Percentiles rank a stretch among this genome's conserved stretches.
Evolutionary conservation across 2,888 invertebrate genomes (phyloP).

Genomic region (Lasiommata megera): DNA sequence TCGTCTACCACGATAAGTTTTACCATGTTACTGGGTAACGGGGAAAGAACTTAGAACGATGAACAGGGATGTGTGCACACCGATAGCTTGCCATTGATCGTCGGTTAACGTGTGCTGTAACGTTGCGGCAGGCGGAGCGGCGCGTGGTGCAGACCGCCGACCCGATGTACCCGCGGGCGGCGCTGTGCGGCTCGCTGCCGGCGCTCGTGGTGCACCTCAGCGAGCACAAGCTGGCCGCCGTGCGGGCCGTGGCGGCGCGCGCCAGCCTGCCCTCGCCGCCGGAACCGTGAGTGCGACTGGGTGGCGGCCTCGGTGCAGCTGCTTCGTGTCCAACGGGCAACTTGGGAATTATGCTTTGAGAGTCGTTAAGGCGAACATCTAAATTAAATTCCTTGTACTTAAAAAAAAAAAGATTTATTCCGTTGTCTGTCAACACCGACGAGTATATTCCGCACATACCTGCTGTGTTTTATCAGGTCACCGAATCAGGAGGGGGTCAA

Average conservation of each 20-base stretch:
- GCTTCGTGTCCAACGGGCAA: too few relatives aligned
- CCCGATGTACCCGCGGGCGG: conserved; percentile 92
- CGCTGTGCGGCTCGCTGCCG: conserved; percentile 92
- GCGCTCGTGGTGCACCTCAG: conserved; percentile 94
- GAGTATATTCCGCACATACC: neutral
- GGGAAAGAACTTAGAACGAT: neutral
- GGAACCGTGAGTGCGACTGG: conserved; percentile 17
- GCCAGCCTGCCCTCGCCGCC: conserved; percentile 25
- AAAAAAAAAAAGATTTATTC: too few relatives aligned
- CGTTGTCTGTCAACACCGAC: too few relatives aligned
- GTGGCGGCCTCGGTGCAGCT: neutral
- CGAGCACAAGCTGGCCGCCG: conserved; percentile 89
- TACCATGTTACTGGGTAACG: too few relatives aligned
- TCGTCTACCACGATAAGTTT: too few relatives aligned
- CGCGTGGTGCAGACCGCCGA: conserved; percentile 91
- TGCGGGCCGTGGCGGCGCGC: conserved; percentile 58
- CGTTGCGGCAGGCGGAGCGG: conserved; percentile 84
- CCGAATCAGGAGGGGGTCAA: conserved; percentile 32
- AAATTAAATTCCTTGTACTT: too few relatives aligned
- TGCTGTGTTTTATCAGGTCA: conserved; percentile 1
- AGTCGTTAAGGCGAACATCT: too few relatives aligned
- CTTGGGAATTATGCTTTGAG: too few relatives aligned
- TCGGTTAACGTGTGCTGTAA: too few relatives aligned
- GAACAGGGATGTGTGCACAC: neutral
- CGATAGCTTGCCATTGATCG: too few relatives aligned